phyloP scores from a whole-genome alignment of 2,797 vertebrate genomes.

The Tokudaia tokunoshimensis region DNA sequence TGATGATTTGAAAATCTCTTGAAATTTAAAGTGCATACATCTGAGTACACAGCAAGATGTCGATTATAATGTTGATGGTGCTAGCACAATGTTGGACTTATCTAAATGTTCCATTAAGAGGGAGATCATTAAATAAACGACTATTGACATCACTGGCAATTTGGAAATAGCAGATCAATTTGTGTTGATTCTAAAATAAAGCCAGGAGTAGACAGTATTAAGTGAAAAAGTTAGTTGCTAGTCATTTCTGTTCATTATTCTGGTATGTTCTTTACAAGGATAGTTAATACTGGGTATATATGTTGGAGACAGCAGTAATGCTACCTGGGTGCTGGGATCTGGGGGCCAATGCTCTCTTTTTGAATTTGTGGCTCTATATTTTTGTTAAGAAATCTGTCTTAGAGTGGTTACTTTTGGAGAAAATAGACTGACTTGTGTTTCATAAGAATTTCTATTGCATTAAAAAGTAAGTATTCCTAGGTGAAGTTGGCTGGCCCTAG shows the following conservation, averaged over 20 bases:
- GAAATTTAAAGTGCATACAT: neutral
- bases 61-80: neutral
- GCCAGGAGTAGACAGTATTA: neutral
- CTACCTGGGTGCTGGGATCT: neutral
- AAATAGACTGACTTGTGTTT: constrained; percentile 10
- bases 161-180: constrained; percentile 28
- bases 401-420: neutral
- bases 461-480: constrained; percentile 24
- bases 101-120: constrained; percentile 6
- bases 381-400: constrained; percentile 27
- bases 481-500: neutral
- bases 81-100: neutral
- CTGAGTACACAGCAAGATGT: neutral
- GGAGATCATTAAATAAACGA: constrained; percentile 54
- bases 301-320: neutral
- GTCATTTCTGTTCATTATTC: neutral
- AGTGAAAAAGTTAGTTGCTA: constrained; percentile 13
- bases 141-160: constrained; percentile 22
- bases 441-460: constrained; percentile 39
- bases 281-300: neutral
- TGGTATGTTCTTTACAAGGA: neutral
- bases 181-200: constrained; percentile 61
- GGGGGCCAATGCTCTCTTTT: neutral
- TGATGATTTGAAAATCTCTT: constrained; percentile 10
- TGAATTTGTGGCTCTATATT: neutral